These are phyloP conservation scores for Rhipidura dahli DNA, from an alignment of 2,113 vertebrate species.

Conservation along the genomic window DNA sequence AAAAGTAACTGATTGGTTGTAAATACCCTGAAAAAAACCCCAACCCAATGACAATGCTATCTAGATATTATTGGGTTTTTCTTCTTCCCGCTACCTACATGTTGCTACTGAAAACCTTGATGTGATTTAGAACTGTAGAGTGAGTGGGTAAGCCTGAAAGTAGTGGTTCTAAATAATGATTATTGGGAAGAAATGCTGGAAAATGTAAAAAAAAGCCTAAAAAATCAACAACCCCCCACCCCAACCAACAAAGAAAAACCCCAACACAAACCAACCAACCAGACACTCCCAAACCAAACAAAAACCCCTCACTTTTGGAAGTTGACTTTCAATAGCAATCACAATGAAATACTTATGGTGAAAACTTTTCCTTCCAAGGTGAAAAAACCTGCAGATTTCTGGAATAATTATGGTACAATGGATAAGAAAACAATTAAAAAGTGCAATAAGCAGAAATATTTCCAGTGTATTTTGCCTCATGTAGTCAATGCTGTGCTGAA, in stretches of 20 bases:
- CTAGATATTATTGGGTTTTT: not conserved
- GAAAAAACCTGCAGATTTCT: not conserved
- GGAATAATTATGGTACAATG: not conserved
- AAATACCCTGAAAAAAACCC: not conserved
- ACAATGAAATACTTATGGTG: not conserved
- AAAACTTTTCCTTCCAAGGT: not conserved
- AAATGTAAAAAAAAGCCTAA: not conserved
- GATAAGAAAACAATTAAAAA: not conserved
- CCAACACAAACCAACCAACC: not conserved
- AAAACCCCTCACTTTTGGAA: rapidly evolving
- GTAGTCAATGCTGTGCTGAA: not conserved
- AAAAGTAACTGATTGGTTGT: not conserved
- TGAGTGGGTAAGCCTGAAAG: not conserved
- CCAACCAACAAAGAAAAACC: not conserved
- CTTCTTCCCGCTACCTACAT: not conserved
- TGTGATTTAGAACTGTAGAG: not conserved
- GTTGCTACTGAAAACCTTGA: not conserved
- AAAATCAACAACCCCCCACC: not conserved
- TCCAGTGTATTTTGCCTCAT: not conserved
- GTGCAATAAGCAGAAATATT: not conserved
- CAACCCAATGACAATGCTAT: not conserved
- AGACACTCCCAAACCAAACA: not conserved
- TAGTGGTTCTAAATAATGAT: not conserved
- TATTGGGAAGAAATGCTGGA: not conserved
- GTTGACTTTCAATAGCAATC: not conserved